phyloP scores from a whole-genome alignment of 2,888 invertebrate genomes.

The Seira ritae region DNA sequence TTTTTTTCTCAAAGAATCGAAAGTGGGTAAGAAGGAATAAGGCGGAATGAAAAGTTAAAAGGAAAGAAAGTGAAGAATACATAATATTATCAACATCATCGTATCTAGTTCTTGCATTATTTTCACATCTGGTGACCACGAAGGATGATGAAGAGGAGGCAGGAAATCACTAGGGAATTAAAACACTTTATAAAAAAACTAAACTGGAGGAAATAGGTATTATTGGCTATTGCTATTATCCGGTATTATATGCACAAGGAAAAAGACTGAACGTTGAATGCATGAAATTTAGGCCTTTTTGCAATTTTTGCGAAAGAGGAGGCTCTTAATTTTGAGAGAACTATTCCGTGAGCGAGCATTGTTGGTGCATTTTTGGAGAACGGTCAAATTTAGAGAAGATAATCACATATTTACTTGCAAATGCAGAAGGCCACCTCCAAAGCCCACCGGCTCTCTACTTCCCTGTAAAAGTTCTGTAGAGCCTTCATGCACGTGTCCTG shows the following conservation, averaged over 20 bases:
- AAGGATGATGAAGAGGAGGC: background rate
- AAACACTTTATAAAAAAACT: slow-evolving; percentile 18
- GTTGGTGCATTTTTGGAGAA: background rate
- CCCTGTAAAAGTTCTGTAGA: slow-evolving; percentile 89
- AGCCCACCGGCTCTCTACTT: slow-evolving; percentile 87
- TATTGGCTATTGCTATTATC: slow-evolving; percentile 57
- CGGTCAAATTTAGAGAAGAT: background rate
- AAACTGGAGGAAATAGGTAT: slow-evolving; percentile 44
- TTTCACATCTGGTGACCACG: background rate
- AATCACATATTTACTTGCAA: slow-evolving; percentile 85
- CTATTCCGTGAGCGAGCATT: background rate
- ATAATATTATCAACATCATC: background rate
- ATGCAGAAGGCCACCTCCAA: slow-evolving; percentile 94
- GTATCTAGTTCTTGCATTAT: background rate
- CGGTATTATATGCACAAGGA: slow-evolving; percentile 51
- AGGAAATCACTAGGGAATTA: slow-evolving; percentile 39
- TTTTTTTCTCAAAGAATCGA: slow-evolving; percentile 32
- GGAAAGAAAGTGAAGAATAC: background rate
- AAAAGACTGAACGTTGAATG: too few species aligned
- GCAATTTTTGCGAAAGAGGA: too few species aligned
- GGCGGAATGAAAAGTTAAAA: background rate
- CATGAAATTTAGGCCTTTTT: too few species aligned
- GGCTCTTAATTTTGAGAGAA: background rate
- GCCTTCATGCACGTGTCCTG: slow-evolving; percentile 92
- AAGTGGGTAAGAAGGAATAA: background rate